Conservation (phyloP, 2,888 invertebrate genomes). For the Chymomyza procnemis region DNA sequence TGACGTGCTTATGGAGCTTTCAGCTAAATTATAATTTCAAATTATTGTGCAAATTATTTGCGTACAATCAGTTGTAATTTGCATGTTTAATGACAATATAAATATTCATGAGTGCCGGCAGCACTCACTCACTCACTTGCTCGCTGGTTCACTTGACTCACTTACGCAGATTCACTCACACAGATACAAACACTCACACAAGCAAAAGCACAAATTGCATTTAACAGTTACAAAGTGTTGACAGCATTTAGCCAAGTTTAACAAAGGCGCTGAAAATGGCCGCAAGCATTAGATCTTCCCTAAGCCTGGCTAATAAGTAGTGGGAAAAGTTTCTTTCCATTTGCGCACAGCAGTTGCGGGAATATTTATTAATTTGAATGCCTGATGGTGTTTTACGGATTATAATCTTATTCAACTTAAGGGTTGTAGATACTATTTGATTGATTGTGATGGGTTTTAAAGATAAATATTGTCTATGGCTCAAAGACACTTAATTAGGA, state of each 20-base stretch:
- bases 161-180: neutral
- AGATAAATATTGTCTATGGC: no score
- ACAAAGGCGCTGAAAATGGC: neutral
- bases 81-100: constrained; percentile 70
- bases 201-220: constrained; percentile 47
- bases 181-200: neutral
- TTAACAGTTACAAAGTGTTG: constrained; percentile 52
- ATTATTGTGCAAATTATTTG: constrained; percentile 66
- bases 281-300: neutral
- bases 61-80: constrained; percentile 69
- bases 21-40: constrained; percentile 66
- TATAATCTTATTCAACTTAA: no score
- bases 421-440: no score
- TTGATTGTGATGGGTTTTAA: no score
- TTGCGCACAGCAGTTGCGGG: neutral
- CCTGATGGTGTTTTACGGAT: no score
- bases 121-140: neutral
- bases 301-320: neutral
- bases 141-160: no score
- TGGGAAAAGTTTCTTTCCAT: constrained; percentile 1
- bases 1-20: constrained; percentile 29
- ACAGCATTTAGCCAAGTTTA: constrained; percentile 44
- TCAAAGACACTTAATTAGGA: no score
- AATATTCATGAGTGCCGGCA: constrained; percentile 58
- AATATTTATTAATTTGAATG: neutral